phyloP scores from a whole-genome alignment of 2,113 vertebrate genomes.

The Cervus canadensis region DNA sequence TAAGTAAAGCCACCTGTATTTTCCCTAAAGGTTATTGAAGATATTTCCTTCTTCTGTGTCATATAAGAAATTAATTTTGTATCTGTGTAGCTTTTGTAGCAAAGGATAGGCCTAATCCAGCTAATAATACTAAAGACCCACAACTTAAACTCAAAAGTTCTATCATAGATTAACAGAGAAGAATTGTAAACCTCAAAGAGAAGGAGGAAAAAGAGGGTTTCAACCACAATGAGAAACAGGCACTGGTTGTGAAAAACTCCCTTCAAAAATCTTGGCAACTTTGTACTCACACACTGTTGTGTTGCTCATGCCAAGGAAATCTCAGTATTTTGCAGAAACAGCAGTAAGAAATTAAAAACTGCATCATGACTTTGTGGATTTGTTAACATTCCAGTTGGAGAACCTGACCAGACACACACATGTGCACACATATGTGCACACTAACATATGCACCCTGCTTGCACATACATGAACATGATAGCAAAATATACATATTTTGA shows the following conservation, averaged over 20 bases:
- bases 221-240: constrained; percentile 14
- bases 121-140: neutral
- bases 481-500: neutral
- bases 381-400: neutral
- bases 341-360: neutral
- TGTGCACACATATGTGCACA: neutral
- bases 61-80: neutral
- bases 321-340: constrained; percentile 3
- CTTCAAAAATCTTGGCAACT: constrained; percentile 7
- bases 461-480: fast-evolving
- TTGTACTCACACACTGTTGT: neutral
- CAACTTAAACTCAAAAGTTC: neutral
- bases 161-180: neutral
- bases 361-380: neutral
- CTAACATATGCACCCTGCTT: neutral
- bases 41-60: neutral
- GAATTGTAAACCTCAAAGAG: neutral
- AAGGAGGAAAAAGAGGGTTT: constrained; percentile 16
- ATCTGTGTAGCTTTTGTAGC: neutral
- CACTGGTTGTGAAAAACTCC: constrained; percentile 13
- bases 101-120: neutral
- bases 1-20: neutral
- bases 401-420: neutral
- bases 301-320: neutral
- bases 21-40: neutral